Evolutionary conservation across 2,113 vertebrate species (phyloP), one percentile per base, ranked within the genome.

Genomic region (Misgurnus mizolepis): DNA sequence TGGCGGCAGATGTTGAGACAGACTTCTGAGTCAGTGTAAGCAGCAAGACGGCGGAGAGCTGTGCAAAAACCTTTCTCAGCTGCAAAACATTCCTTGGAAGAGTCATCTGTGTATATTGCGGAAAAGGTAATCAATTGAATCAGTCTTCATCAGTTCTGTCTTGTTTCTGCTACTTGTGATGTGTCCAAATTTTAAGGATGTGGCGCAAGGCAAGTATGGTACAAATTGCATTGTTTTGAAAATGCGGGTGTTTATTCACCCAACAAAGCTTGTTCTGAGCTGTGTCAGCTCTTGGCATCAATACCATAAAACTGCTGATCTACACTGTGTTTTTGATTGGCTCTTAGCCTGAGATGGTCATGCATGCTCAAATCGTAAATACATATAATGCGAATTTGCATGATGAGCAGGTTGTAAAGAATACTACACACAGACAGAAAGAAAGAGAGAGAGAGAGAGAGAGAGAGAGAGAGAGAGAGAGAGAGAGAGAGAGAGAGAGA

Each of bases 11-110:
- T 39, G 78, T 72, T 4, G 43, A 27, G 34, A 64, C n/a, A 3
- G 71, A 9, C 6, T 79, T 49, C 3, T 15, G 34, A 72, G 67
- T 84, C 82, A 76, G 17, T 18, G 50, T 40, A 71, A 53, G 34
- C 12, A 64, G 60, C 14, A 4, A 12, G 49, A 84, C 40, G 6
- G 61, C 49, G 68, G 64, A 74, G 15, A 67, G 50, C 79, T 68
- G 78, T 61, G 4, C 15, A 77, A 15, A 34, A 22, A 34, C 18
- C 8, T 17, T 75, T 10, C 49, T 62, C 43, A 17, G 22, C 41
- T 41, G 47, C 62, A 76, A 17, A 45, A 77, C 66, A 27, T 65
- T 53, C 73, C 34, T 18, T n/a, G 7, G 66, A 53, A 53, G 5
- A 12, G 10, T 74, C 8, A 47, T 74, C 56, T 47, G 18, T 75